Base-by-base conservation (phyloP, 2,888 invertebrate species). In the Phaonia tiefii region DNA sequence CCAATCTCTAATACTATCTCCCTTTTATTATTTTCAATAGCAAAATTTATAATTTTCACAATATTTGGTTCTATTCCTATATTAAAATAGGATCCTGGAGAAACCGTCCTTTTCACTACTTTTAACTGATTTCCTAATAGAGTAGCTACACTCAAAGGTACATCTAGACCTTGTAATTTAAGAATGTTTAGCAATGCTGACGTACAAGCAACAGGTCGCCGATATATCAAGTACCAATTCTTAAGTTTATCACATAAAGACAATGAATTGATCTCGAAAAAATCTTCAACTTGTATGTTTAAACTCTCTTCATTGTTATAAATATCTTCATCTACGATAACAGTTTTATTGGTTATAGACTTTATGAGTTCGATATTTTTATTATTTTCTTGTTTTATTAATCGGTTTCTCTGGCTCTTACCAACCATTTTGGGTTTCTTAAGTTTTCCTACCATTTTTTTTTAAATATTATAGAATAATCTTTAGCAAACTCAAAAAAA, bases 1-100 rank as follows among this genome's bases (percentile, higher is more conserved):
- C 63, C 39, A 44, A 63, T 42, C 7, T 63, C 44, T 17, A 44
- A 20, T 4, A 63, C 4, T 42, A 44, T 31, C 22, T 42, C 31
- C 3, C 42, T 22, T 63, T 22, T 63, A 11, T 13, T 2, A 42
- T 42, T 42, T 31, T 13, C n/a, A 8, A 22, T 17, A 63, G n/a
- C 1, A 3, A 13, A 63, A 10, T 3, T 3, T 42, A 22, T 42
- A 5, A 17, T 63, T 63, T 31, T 42, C 4, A 8, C 1, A 44
- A 31, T 11, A 63, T 63, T 42, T 22, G 11, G 20, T n/a, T 4
- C 51, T 20, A 63, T 8, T 22, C 63, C 63, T 7, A 63, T 42
- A 37, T 63, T 42, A 8, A 63, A 17, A 44, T 63, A 63, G 4
- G 26, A 22, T 20, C 63, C 63, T 37, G 63, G 63, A 25, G 17